phyloP scores from a whole-genome alignment of 2,888 invertebrate genomes.

The Physocephala rufipes region DNA sequence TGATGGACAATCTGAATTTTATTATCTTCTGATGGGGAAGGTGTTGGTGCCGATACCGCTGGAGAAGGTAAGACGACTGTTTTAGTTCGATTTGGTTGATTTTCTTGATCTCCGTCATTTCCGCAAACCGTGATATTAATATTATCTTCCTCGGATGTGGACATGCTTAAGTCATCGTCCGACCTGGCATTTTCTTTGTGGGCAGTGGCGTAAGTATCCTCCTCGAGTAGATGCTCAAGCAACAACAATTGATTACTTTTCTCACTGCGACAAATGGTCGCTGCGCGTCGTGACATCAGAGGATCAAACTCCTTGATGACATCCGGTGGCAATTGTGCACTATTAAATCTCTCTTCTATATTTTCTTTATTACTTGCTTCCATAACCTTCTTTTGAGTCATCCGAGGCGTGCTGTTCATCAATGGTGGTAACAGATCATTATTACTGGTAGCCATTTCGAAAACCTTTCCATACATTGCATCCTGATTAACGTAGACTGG shows the following conservation, averaged over 20 bases:
- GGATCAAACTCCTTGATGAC: conserved; percentile 82
- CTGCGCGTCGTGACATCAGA: conserved; percentile 56
- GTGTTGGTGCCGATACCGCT: too few relatives aligned
- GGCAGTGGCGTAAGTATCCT: conserved; percentile 74
- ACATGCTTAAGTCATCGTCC: conserved; percentile 67
- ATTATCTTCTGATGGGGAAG: background rate
- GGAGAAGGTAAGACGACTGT: conserved; percentile 43
- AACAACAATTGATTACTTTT: conserved; percentile 73
- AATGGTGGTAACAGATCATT: conserved; percentile 56
- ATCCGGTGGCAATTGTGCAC: conserved; percentile 59
- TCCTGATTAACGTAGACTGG: conserved; percentile 64
- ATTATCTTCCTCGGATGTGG: conserved; percentile 66
- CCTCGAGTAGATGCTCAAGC: conserved; percentile 74
- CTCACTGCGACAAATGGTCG: conserved; percentile 55
- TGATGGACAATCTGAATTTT: conserved; percentile 59
- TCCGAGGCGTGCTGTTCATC: conserved; percentile 47
- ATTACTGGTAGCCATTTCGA: conserved; percentile 59
- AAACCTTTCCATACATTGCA: conserved; percentile 62
- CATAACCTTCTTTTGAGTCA: conserved; percentile 44
- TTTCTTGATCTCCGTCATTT: conserved; percentile 2
- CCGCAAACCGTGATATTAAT: conserved; percentile 44
- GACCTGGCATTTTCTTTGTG: conserved; percentile 57
- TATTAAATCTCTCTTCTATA: conserved; percentile 49
- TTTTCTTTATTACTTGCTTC: conserved; percentile 47
- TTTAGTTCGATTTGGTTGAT: conserved; percentile 15